Conservation (phyloP, 2,113 vertebrate genomes). For the Tachuris rubrigastra region DNA sequence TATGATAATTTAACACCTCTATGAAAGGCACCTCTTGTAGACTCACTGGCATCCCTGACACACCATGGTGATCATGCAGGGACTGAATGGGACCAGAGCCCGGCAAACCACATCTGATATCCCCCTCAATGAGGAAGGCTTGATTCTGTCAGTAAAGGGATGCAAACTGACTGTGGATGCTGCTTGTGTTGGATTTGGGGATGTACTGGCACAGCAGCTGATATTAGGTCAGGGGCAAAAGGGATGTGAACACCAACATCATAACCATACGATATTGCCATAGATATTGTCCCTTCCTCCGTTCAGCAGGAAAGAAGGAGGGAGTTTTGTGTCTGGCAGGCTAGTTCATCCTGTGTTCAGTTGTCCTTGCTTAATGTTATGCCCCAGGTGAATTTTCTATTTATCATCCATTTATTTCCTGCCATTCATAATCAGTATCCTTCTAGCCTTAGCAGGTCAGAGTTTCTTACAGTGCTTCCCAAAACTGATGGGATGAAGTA, state of each 20-base stretch:
- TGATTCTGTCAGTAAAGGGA: not conserved
- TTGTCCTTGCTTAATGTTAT: not conserved
- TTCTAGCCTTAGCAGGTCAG: not conserved
- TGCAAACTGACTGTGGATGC: not conserved
- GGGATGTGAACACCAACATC: not conserved
- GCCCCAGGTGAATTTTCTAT: not conserved
- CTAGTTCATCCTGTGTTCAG: not conserved
- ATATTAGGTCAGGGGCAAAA: not conserved
- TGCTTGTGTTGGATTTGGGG: not conserved
- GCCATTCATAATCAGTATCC: not conserved
- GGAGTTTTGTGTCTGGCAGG: not conserved
- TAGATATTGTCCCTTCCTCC: not conserved
- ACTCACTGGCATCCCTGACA: not conserved
- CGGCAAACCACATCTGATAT: not conserved
- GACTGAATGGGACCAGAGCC: not conserved
- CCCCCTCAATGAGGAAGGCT: not conserved
- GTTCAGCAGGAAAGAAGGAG: not conserved
- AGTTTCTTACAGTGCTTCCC: not conserved
- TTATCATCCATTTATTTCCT: not conserved
- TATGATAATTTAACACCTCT: conserved; percentile 1
- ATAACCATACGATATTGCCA: not conserved
- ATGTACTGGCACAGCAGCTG: not conserved
- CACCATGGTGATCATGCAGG: not conserved
- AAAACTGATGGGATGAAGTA: not conserved
- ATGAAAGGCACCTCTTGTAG: not conserved